Percentiles rank a stretch among this genome's conserved stretches.
Conservation (phyloP, 2,797 vertebrate genomes). For the Eleutherodactylus coqui region DNA sequence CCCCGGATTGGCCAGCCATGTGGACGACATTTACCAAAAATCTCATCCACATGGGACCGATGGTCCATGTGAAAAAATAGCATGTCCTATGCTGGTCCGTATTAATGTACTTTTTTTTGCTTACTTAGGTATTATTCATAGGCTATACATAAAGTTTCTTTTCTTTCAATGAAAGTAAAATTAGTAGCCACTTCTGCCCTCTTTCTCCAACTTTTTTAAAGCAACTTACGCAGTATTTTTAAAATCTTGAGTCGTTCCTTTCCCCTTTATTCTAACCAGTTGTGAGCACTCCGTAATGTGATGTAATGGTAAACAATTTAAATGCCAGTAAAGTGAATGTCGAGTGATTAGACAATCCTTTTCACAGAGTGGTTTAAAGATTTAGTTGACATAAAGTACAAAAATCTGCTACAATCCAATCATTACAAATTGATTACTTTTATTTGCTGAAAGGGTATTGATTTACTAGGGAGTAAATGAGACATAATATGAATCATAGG, state of each 20-base stretch:
- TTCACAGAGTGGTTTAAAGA: constrained; percentile 57
- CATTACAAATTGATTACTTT: constrained; percentile 65
- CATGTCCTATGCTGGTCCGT: too few relatives aligned
- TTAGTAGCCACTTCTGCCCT: not conserved
- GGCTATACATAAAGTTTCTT: not conserved
- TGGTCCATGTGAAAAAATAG: too few relatives aligned
- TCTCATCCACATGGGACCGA: too few relatives aligned
- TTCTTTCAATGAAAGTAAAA: not conserved
- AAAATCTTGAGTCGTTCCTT: not conserved
- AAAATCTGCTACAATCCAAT: constrained; percentile 64
- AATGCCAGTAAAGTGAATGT: constrained; percentile 50
- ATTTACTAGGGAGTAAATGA: constrained; percentile 63
- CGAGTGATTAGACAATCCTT: constrained; percentile 59
- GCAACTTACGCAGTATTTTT: not conserved
- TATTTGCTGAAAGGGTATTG: constrained; percentile 64
- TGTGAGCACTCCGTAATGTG: constrained; percentile 14
- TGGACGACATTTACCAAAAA: too few relatives aligned
- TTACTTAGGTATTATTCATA: not conserved
- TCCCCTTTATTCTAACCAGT: constrained; percentile 19
- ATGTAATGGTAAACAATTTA: constrained; percentile 47
- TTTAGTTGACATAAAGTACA: constrained; percentile 64
- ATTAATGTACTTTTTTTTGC: too few relatives aligned
- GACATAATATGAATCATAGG: constrained; percentile 64
- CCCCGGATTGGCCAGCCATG: too few relatives aligned
- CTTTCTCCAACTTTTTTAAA: not conserved